phyloP scores from a whole-genome alignment of 1,140 invertebrate species.

The Magallana ariakensis region DNA sequence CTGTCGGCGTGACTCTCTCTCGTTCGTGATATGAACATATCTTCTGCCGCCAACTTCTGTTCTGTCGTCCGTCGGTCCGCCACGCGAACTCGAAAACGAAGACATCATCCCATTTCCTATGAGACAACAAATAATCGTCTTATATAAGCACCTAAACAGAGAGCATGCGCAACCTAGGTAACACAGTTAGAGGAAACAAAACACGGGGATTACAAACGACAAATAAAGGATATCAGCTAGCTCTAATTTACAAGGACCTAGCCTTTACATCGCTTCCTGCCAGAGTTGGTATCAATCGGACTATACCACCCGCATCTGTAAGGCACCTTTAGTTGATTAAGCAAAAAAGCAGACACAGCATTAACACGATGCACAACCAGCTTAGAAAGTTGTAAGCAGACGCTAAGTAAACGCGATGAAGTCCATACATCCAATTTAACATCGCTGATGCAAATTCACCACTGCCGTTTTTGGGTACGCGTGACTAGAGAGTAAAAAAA shows the following conservation, averaged over 20 bases:
- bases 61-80: constrained; percentile 22
- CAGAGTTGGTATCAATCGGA: neutral
- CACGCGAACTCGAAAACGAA: neutral
- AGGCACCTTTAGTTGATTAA: no score
- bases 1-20: constrained; percentile 4
- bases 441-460: no score
- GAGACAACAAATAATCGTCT: constrained; percentile 19
- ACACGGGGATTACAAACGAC: neutral
- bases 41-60: neutral
- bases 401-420: no score
- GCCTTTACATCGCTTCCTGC: neutral
- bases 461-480: no score
- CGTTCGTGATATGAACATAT: neutral
- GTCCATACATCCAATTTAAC: no score
- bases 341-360: no score
- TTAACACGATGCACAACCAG: no score
- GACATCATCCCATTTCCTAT: constrained; percentile 21
- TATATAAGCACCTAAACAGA: neutral
- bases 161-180: constrained; percentile 18
- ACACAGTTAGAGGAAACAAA: neutral
- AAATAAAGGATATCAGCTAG: neutral
- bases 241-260: neutral
- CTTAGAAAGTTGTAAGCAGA: no score
- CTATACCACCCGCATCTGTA: no score
- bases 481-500: no score